These are phyloP conservation scores for Zoanthus sansibaricus DNA, from an alignment of 92 coral and sea anemone species.

Conservation along the genomic window DNA sequence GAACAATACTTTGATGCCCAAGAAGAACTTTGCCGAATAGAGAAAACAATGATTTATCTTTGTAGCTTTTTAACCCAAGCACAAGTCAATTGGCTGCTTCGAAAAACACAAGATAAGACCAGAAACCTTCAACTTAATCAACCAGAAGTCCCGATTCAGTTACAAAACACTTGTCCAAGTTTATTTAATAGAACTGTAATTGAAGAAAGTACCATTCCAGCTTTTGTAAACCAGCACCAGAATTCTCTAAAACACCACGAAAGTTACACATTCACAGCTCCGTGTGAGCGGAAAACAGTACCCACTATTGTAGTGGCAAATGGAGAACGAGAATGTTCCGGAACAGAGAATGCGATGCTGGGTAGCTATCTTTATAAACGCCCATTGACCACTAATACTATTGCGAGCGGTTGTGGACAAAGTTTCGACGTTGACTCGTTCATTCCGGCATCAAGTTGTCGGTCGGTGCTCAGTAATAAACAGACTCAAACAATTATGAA, in stretches of 20 bases:
- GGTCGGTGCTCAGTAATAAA: constrained; percentile 58
- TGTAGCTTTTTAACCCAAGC: constrained; percentile 61
- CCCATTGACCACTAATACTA: background rate
- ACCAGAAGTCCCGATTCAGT: background rate
- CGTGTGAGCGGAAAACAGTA: constrained; percentile 15
- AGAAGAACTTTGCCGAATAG: constrained; percentile 75
- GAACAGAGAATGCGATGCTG: background rate
- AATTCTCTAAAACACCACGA: background rate
- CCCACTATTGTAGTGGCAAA: constrained; percentile 13
- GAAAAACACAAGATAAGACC: constrained; percentile 5
- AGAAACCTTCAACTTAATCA: background rate
- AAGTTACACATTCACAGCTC: background rate
- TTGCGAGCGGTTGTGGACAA: background rate
- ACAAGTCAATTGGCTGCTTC: constrained; percentile 66
- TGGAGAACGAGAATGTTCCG: background rate
- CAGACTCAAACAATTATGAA: constrained; percentile 68
- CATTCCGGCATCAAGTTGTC: background rate
- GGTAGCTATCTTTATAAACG: constrained; percentile 7
- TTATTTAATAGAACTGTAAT: background rate
- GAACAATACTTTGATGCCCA: constrained; percentile 87
- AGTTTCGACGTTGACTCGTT: constrained; percentile 10
- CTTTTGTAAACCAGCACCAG: background rate
- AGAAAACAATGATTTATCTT: constrained; percentile 71
- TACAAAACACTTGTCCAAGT: background rate
- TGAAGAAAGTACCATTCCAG: background rate